Evolutionary conservation across 2,797 vertebrate species (phyloP), one percentile per base, ranked within the genome.

Genomic region (Telmatherina bonti): DNA sequence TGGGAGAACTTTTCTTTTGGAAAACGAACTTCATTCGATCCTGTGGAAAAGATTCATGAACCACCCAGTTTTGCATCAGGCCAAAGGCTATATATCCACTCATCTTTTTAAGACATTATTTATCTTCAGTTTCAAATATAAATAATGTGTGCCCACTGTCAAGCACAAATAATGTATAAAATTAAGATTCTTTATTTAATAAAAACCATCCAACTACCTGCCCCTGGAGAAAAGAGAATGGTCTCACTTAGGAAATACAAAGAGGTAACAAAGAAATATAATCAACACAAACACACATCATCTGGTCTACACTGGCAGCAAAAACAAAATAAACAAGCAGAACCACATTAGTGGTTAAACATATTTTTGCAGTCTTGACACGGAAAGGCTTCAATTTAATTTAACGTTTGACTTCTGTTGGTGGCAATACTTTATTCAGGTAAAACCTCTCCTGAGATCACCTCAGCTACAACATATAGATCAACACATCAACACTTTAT

Each of bases 181-280:
- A 90, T 49, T 20, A 43, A 43, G 76, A 60, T 66, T 74, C 57
- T 88, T 91, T 88, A 91, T 88, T 87, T 62, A 89, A 63, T 73
- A 79, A 92, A 65, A 83, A 2, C 38, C 79, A 58, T 53, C 53
- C 11, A 62, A 43, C 45, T 51, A 70, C 65, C 60, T 64, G 43
- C 71, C 78, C 62, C 76, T 57, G 62, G 81, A 84, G 76, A 88
- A 87, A 90, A 86, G 73, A 75, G 55, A 74, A 24, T 60, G 62
- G 47, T 30, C 81, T 79, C 72, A 83, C 53, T 84, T 64, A 61
- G 51, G 56, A 77, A 67, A 76, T 67, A 72, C 74, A 75, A n/a
- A 79, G 43, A 15, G 8, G 33, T 3, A 31, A 7, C 3, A 68
- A 26, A 52, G 18, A 60, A 59, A 45, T 15, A 35, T 66, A 49